phyloP scores from a whole-genome alignment of 2,888 invertebrate genomes.

The Lymantria monacha region DNA sequence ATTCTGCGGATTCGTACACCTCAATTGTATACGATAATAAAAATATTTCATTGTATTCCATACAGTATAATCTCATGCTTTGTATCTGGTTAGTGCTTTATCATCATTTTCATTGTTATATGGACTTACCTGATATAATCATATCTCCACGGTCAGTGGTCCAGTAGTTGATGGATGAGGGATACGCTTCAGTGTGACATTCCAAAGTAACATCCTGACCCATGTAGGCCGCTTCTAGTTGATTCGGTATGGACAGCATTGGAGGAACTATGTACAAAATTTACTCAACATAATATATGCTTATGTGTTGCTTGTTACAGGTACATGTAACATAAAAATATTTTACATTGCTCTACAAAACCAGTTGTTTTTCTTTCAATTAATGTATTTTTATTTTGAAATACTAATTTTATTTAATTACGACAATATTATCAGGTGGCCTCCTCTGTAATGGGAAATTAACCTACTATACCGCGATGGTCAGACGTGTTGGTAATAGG shows the following conservation, averaged over 20 bases:
- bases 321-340: too few species aligned
- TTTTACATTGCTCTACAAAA: too few species aligned
- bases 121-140: conserved; percentile 91
- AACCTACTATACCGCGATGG: too few species aligned
- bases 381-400: too few species aligned
- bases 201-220: conserved; percentile 94
- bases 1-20: too few species aligned
- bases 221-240: conserved; percentile 93
- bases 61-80: background rate
- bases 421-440: too few species aligned
- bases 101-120: background rate
- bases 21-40: background rate
- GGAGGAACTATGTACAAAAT: conserved; percentile 88
- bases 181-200: conserved; percentile 96
- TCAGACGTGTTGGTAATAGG: too few species aligned
- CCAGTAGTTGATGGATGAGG: conserved; percentile 97
- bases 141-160: conserved; percentile 94
- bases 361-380: too few species aligned
- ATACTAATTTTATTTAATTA: too few species aligned
- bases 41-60: conserved; percentile 11
- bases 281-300: background rate
- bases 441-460: too few species aligned
- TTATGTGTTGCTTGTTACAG: too few species aligned
- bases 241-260: conserved; percentile 96
- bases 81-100: background rate